Evolutionary conservation across 2,113 vertebrate genomes (phyloP), one percentile per base, ranked within the genome.

Genomic region (Trogon surrucura): DNA sequence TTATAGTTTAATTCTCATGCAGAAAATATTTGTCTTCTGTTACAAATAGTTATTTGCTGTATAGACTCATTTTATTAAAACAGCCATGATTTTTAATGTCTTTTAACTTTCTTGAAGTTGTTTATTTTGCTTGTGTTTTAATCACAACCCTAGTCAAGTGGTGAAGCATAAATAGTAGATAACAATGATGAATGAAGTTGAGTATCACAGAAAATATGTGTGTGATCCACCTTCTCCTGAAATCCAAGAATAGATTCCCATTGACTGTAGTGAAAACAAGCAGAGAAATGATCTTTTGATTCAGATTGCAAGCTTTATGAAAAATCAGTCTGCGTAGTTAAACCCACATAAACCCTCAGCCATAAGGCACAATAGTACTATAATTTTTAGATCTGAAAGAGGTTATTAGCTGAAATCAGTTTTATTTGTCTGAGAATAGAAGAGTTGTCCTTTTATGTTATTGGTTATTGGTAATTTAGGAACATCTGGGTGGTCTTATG

Each of bases 161-260:
- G 50, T 73, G 11, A 71, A 87, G 95, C 94, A 80, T 91, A 94
- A 97, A 92, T 93, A 91, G 36, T 72, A 94, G 92, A 96, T 93
- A 96, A 91, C 51, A 75, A 23, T 94, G 92, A 96, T 50, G 65
- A 87, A 95, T 96, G 91, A 90, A 83, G 48, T 29, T 70, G 64
- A 80, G 5, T 84, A 41, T 81, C 80, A 58, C 70, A 90, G 83
- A 91, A 95, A 66, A 81, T 47, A 93, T 65, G 57, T 88, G 53
- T 90, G 22, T 84, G 85, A 87, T 75, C 27, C 57, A 75, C 61
- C 73, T 94, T 71, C 92, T 84, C 22, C 50, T 94, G 88, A 91
- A 96, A 93, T 58, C 22, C 45, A 61, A 51, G 27, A 85, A 58
- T 4, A 77, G n/a, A 47, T 50, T 93, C 25, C 20, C 41, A 32